Percentiles rank a stretch among this genome's conserved stretches.
Conservation (phyloP, 1,140 invertebrate genomes). For the Bombus sylvicola region DNA sequence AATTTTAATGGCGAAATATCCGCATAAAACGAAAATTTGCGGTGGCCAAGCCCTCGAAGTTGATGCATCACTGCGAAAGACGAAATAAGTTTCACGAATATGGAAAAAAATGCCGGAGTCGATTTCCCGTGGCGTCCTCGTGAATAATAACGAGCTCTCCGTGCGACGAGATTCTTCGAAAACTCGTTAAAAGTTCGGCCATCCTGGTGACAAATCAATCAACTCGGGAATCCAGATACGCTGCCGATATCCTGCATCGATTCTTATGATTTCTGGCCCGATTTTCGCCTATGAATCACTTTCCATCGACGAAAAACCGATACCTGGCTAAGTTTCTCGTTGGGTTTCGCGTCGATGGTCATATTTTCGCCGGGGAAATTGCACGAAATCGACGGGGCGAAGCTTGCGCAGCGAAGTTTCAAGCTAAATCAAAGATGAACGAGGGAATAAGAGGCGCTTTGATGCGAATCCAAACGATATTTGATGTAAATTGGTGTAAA, state of each 20-base stretch:
- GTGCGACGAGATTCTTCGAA: constrained; percentile 25
- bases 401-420: too few relatives aligned
- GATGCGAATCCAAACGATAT: neutral
- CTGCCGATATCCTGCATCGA: constrained; percentile 29
- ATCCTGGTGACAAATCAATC: constrained; percentile 36
- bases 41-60: neutral
- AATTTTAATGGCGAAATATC: neutral
- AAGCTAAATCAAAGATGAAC: neutral
- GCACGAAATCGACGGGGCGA: too few relatives aligned
- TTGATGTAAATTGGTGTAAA: neutral
- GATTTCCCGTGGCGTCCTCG: constrained; percentile 13
- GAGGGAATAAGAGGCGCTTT: neutral
- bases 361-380: neutral
- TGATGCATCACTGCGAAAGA: neutral
- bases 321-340: neutral
- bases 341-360: neutral
- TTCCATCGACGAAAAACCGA: neutral
- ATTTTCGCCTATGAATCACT: constrained; percentile 13
- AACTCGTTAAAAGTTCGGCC: constrained; percentile 50
- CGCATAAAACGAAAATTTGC: neutral
- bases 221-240: constrained; percentile 6
- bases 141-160: constrained; percentile 27
- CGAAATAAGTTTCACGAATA: neutral
- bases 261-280: neutral
- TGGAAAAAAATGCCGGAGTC: constrained; percentile 2